Evolutionary conservation across 2,113 vertebrate species (phyloP).

Genomic region (Bettongia penicillata): DNA sequence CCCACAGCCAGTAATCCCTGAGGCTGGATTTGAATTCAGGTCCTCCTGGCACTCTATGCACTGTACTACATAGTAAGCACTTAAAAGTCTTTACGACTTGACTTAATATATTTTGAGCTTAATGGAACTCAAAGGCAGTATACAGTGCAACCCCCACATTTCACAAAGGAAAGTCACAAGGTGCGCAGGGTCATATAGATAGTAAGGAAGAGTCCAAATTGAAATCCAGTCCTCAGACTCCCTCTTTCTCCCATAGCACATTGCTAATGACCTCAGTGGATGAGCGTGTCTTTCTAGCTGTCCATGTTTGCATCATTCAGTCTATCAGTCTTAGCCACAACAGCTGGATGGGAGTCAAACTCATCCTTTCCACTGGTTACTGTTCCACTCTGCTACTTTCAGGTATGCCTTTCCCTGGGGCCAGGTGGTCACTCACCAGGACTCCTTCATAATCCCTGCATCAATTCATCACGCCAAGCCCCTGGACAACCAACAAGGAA

Average conservation of each 20-base stretch:
- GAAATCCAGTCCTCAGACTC: background rate
- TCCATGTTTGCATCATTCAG: background rate
- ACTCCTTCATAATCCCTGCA: background rate
- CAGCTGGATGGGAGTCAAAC: background rate
- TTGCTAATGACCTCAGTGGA: background rate
- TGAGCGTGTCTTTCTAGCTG: background rate
- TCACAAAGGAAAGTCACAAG: background rate
- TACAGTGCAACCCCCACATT: background rate
- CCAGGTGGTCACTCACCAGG: background rate
- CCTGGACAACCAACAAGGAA: background rate
- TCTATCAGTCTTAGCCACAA: background rate
- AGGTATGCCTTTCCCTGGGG: background rate
- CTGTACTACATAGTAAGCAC: background rate
- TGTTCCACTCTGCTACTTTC: background rate
- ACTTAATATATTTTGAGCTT: background rate
- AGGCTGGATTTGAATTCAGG: no score
- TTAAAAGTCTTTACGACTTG: background rate
- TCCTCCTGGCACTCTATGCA: no score
- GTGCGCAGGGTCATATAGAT: background rate
- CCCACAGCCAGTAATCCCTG: no score
- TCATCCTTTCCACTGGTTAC: background rate
- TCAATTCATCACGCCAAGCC: background rate
- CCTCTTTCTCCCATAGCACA: background rate
- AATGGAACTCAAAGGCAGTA: background rate
- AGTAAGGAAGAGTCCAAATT: background rate